Evolutionary conservation across 1,140 invertebrate species (phyloP), one percentile per base, ranked within the genome.

Genomic region (Caenorhabditis remanei): DNA sequence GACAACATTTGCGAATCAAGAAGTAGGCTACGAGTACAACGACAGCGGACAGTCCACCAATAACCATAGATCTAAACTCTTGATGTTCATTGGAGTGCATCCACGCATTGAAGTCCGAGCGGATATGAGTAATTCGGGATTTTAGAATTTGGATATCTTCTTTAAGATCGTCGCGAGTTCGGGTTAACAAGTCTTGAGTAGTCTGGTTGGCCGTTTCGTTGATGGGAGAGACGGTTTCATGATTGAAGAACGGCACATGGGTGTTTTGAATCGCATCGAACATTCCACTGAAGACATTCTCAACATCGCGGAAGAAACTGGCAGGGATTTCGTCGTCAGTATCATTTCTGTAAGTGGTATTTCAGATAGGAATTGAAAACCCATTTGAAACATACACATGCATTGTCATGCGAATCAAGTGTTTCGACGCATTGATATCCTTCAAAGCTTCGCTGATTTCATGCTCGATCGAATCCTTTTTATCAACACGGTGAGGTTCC

Each of bases 331-430:
- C 71, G 13, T 79, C 46, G 9, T 40, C 16, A 48, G 71, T 79
- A 14, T 79, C 71, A n/a, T 79, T 79, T 14, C 71, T 79, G 71
- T 53, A 79, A 46, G 0, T 40, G 32, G 43, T 71, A 46, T 46
- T 46, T n/a, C 4, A 46, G 46, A 32, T 32, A 32, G 1, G 32
- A 32, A 32, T 32, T 32, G 32, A 32, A 32, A 32, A 32, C 32
- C 32, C 2, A 32, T 32, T 32, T 32, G 32, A 32, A 32, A 50
- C 71, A 14, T 50, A 79, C 71, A 79, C 14, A 7, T 41, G 7
- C 71, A 79, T n/a, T 11, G 46, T 79, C 71, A 79, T 79, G 6
- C n/a, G 71, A 79, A 79, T 79, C 46, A 79, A 46, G 9, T 79
- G 43, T 0, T n/a, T 16, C 7, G 71, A 79, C 24, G 19, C 71